Evolutionary conservation across 2,797 vertebrate species (phyloP), one percentile per base, ranked within the genome.

Genomic region (Enteromius trimaculatus): DNA sequence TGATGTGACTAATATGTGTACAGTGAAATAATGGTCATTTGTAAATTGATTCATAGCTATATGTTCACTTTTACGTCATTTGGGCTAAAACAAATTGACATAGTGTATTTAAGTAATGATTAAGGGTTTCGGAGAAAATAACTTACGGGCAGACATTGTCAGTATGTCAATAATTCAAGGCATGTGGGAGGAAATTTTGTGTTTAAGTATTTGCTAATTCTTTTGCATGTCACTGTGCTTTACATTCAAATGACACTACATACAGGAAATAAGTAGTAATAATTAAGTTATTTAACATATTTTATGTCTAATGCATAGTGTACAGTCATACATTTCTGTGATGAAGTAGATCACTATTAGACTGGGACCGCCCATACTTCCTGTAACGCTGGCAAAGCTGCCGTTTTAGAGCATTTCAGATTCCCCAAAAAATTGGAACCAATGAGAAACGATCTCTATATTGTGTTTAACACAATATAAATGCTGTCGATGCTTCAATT

Each of bases 1-100:
- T 53, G 5, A 34, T 53, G 21, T 74, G 71, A 74, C 19, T 51
- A 34, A 74, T 74, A 49, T 51, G 17, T 74, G 47, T 34, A 53
- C 10, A 74, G 10, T 74, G 29, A 74, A 34, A 31, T 53, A 53
- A 34, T 53, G 49, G 19, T 19, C 10, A 34, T n/a, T 34, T 34
- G 47, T 53, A 53, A 74, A n/a, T 21, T n/a, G 29, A 53, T 21
- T 74, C 9, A 72, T 31, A 31, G 29, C 47, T 13, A 49, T 72
- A 47, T 17, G 26, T 51, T 51, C 9, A 21, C 70, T 13, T 72
- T 72, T 72, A 31, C 17, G 70, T 72, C 70, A 72, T 4, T 21
- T 51, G 13, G 21, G 4, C 26, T 3, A 51, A 72, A 72, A 72
- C 31, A 34, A 34, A 6, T 19, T 21, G 70, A 34, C 17, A 21